Base-by-base conservation (phyloP, 2,797 vertebrate genomes). In the Catamblyrhynchus diadema region DNA sequence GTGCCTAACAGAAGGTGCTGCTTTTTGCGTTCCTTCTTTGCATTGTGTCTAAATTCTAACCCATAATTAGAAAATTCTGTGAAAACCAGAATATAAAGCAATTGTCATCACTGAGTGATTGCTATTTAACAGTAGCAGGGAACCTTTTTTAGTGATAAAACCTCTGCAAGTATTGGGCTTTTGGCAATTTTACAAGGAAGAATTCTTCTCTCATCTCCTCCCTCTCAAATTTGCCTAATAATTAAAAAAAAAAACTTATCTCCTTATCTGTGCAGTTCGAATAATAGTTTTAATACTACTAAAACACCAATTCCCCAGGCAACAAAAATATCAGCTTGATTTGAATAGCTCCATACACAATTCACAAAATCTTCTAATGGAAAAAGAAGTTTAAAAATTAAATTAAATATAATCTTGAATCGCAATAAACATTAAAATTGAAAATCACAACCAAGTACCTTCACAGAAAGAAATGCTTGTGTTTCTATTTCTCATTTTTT, bases 1-100 rank as follows among this genome's bases (percentile, higher is more conserved):
- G 48, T 78, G 61, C 75, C 81, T 67, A 94, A 81, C 75, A 90
- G 89, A 92, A 93, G 30, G 57, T 93, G 57, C 47, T 83, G 45
- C 48, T 74, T 90, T 92, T 81, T 90, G 32, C 72, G 18, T 54
- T 82, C 37, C 37, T 78, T 70, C 60, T 71, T 81, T 53, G 32
- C n/a, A 73, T 45, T 92, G 69, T 81, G 60, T 57, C 73, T 90
- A 67, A 85, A 85, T 78, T 93, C 71, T 77, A 88, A 59, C n/a
- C 14, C 41, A 27, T 57, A 92, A 95, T 87, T 87, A 60, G 60
- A 94, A 89, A 85, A 85, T 32, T 81, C 74, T 50, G 17, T 82
- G 56, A 56, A 70, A 85, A 92, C 4, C 56, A 71, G 41, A 78
- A 79, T 87, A 85, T 53, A 89, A 74, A 27, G 56, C 42, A 82